Base-by-base conservation (phyloP, 2,888 invertebrate genomes). In the Cosmorhoe ocellata region DNA sequence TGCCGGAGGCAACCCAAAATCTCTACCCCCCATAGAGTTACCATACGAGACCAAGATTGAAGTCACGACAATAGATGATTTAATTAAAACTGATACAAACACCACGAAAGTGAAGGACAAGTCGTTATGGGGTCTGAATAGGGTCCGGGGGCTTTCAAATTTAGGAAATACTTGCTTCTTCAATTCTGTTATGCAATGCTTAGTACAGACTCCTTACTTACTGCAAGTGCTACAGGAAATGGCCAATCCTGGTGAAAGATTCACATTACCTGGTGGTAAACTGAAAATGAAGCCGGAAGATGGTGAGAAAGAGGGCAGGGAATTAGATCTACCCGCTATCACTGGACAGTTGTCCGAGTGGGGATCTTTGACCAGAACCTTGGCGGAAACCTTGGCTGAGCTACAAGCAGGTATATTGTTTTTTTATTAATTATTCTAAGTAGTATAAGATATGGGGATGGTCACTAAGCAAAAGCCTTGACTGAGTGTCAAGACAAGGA, bases 141-240 rank as follows among this genome's bases (percentile, higher is more conserved):
- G 93, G 31, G 93, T 94, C 0, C 87, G 97, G 86, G 99, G 99
- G 0, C 88, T 99, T 32, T 92, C 92, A 41, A 99, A 99, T 88
- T 90, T 98, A 74, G 98, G 99, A 39, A 99, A 99, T 79, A 99
- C 99, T 0, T 99, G 99, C 78, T 99, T 98, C 84, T 98, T 99
- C 79, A 99, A 99, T 90, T 97, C 98, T 18, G 98, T 98, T 6
- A 93, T 99, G 91, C 99, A 99, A 87, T 97, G 97, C 76, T 89
- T 98, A 66, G 95, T 95, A 1, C 96, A 96, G 79, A 97, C 97
- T 2, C 96, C 96, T 0, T 96, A 93, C 78, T 85, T 96, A 59
- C 81, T 94, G 36, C 91, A 92, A 71, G 93, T 95, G 38, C 87
- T 96, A 42, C 92, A 93, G 68, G 95, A 95, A 73, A 92, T 94